phyloP scores from a whole-genome alignment of 2,113 vertebrate genomes.

The Columbina picui region DNA sequence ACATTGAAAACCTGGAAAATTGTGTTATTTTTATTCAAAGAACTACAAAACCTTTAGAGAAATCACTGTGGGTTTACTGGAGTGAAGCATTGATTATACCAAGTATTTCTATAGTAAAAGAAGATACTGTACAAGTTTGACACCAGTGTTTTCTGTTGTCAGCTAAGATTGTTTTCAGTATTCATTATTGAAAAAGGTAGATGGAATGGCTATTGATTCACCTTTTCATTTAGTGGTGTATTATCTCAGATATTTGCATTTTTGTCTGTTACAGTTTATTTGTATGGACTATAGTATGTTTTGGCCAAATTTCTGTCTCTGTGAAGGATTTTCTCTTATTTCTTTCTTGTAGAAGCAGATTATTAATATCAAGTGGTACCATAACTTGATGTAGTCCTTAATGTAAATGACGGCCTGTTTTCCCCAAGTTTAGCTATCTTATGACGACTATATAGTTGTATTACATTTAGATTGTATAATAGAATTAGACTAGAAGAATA shows the following conservation, averaged over 20 bases:
- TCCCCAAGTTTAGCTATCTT: neutral
- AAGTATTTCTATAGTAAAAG: neutral
- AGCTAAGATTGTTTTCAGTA: neutral
- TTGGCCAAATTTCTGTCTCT: neutral
- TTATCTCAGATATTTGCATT: neutral
- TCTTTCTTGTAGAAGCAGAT: neutral
- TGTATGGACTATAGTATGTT: neutral
- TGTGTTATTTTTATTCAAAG: neutral
- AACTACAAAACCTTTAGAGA: neutral
- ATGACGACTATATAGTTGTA: neutral
- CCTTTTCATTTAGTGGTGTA: neutral
- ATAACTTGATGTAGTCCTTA: neutral
- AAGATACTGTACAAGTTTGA: neutral
- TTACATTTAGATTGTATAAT: neutral
- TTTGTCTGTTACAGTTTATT: neutral
- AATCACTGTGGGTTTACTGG: neutral
- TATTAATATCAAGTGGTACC: neutral
- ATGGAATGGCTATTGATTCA: neutral
- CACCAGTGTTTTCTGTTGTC: fast-evolving
- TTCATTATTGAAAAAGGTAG: neutral
- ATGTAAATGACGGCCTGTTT: neutral
- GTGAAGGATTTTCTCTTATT: neutral
- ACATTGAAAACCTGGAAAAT: neutral
- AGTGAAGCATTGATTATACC: neutral
- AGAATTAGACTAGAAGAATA: neutral